Evolutionary conservation across 2,113 vertebrate genomes (phyloP), one percentile per base, ranked within the genome.

Genomic region (Nothobranchius furzeri): DNA sequence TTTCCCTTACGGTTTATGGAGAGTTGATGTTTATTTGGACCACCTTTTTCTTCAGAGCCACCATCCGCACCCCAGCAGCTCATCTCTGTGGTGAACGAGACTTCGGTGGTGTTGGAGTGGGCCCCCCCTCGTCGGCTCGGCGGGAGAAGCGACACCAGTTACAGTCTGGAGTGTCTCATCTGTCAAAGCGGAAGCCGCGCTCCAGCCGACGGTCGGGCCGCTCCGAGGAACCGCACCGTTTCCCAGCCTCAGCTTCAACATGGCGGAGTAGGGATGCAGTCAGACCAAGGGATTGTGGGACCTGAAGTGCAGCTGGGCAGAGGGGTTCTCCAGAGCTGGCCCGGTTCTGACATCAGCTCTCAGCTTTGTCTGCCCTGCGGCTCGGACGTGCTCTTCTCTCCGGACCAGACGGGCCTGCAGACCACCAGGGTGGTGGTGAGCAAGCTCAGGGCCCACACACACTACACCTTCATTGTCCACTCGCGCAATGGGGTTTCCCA

Each of bases 31-130:
- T 60, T 50, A 68, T 48, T 11, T 57, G 75, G 20, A 20, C 48
- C 24, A 50, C 9, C 4, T 6, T 75, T 57, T 45, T 69, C 64
- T 51, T 60, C 69, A 99, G 97, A 96, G 35, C 96, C 97, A 12
- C 97, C 97, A 0, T 96, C 97, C 36, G 93, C 96, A 64, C 97
- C 97, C 0, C 95, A 95, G 78, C 96, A 96, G 82, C 91, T 98
- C 78, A 99, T 99, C 83, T 99, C 97, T 10, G 98, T 96, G 3
- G 96, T 99, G 73, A 99, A 99, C 0, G 96, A 99, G 90, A 99
- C 97, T 0, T 99, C 97, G 0, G 97, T 99, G 85, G 98, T 97
- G 90, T 82, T 99, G 93, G 98, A 99, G 85, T 99, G 98, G 97
- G 95, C 93, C 53, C 81, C 94, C 0, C 98, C 98, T 0, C 94